Percentiles rank a stretch among this genome's conserved stretches.
These are phyloP conservation scores for Campylorhamphus procurvoides DNA, from an alignment of 2,113 vertebrate genomes.

Conservation along the genomic window DNA sequence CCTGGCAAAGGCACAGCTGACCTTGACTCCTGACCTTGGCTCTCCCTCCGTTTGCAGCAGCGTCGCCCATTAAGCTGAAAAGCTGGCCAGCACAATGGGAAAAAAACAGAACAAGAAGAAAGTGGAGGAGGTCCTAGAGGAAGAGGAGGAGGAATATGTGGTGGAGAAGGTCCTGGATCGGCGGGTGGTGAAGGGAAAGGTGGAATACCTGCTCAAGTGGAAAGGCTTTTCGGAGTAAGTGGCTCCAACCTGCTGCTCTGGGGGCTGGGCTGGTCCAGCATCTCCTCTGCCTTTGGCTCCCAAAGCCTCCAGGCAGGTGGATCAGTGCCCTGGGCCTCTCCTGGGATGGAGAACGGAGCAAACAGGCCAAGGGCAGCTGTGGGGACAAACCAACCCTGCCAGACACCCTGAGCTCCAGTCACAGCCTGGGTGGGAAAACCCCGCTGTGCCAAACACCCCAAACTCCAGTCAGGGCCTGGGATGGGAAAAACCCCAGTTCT, in stretches of 20 bases:
- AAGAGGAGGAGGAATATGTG: conserved; percentile 96
- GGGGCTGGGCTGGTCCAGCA: not conserved
- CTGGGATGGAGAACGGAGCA: not conserved
- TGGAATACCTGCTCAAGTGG: conserved; percentile 98
- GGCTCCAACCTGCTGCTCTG: not conserved
- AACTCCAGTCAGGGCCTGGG: not conserved
- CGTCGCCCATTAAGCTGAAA: conserved; percentile 75
- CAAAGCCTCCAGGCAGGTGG: accelerated
- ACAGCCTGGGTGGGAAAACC: not conserved
- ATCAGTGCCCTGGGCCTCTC: not conserved
- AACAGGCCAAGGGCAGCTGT: not conserved
- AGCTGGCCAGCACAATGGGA: conserved; percentile 85
- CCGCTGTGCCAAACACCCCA: not conserved
- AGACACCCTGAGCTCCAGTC: not conserved
- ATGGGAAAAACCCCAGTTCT: not conserved
- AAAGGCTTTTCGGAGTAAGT: conserved; percentile 96
- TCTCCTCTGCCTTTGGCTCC: not conserved
- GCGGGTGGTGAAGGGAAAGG: conserved; percentile 92
- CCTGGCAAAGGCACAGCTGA: not conserved
- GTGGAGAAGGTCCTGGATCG: conserved; percentile 96
- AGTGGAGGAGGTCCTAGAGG: conserved; percentile 92
- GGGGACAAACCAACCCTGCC: accelerated
- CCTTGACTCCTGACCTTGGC: not conserved
- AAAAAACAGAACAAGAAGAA: conserved; percentile 97
- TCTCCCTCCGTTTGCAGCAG: conserved; percentile 46